Evolutionary conservation across 1,140 invertebrate species (phyloP).

Genomic region (Lepidurus apus): DNA sequence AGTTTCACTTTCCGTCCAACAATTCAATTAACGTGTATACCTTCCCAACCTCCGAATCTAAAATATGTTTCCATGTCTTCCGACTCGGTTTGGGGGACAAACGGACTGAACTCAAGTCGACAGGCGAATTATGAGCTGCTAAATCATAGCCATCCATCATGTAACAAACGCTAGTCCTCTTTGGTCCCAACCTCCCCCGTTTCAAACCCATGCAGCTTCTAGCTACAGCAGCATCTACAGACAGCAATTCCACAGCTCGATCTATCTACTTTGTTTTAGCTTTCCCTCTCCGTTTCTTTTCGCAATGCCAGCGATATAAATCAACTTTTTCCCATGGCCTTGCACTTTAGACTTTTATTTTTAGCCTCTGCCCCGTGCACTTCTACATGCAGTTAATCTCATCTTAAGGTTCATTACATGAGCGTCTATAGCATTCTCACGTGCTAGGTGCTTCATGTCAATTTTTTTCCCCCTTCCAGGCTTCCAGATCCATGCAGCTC

Average conservation of each 20-base stretch:
- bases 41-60: not conserved
- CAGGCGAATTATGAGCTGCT: slow-evolving; percentile 17
- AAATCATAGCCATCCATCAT: slow-evolving; percentile 10
- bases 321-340: not conserved
- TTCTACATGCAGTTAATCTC: not conserved
- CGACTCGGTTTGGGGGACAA: not conserved
- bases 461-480: not conserved
- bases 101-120: slow-evolving; percentile 21
- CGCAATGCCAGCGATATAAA: not conserved
- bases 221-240: not conserved
- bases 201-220: not conserved
- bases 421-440: not conserved
- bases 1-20: not conserved
- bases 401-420: slow-evolving; percentile 11
- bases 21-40: not conserved
- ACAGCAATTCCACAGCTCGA: not conserved
- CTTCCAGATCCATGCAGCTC: not conserved
- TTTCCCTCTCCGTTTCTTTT: not conserved
- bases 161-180: not conserved
- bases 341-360: not conserved
- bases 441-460: not conserved
- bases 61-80: slow-evolving; percentile 19
- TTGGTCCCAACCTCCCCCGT: not conserved
- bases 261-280: slow-evolving; percentile 1
- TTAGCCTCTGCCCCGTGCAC: not conserved